phyloP scores from a whole-genome alignment of 2,113 vertebrate genomes.

The Archilochus colubris region DNA sequence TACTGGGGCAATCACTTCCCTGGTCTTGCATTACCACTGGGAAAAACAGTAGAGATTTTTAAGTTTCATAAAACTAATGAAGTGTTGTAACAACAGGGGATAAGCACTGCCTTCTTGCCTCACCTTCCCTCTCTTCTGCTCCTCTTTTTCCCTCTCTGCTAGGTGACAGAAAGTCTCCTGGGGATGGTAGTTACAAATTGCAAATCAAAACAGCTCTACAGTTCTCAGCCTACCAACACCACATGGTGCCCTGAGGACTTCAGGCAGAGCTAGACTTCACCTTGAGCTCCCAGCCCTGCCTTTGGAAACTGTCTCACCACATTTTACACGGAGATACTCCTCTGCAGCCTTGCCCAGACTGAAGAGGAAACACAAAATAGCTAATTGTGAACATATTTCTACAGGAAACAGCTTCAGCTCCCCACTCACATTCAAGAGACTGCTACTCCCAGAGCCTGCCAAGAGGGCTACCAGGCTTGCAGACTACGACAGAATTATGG shows the following conservation, averaged over 20 bases:
- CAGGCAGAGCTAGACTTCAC: background rate
- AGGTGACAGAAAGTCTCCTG: background rate
- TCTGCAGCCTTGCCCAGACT: background rate
- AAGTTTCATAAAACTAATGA: background rate
- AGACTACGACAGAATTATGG: background rate
- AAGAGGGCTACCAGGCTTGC: background rate
- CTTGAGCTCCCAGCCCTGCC: background rate
- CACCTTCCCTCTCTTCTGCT: background rate
- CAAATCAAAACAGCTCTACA: background rate
- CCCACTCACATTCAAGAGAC: background rate
- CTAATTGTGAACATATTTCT: background rate
- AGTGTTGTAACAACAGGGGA: background rate
- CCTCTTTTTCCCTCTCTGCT: background rate
- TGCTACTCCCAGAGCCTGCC: background rate
- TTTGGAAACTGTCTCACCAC: background rate
- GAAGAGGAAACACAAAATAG: background rate
- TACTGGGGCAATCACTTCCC: no score
- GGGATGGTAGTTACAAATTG: background rate
- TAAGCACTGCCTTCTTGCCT: background rate
- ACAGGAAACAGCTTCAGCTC: background rate
- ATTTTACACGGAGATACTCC: background rate
- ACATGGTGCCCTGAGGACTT: background rate
- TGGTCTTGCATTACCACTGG: background rate
- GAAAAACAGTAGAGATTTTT: background rate
- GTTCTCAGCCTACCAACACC: background rate